Conservation (phyloP, 37 sponge, comb jelly and placozoan species). For the Petrosia ficiformis region DNA sequence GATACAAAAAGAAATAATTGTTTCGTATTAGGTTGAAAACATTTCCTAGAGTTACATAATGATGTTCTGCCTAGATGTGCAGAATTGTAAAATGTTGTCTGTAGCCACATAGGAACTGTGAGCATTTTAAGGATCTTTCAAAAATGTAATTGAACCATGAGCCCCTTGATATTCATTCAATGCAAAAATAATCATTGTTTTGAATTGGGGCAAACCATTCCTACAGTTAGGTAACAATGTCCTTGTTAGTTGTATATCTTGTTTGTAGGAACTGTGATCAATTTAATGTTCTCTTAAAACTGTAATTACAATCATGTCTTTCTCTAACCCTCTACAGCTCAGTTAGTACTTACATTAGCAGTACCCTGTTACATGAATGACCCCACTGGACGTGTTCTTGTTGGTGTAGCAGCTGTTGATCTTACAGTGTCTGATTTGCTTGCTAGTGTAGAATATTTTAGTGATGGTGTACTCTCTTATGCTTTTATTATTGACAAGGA, state of each 20-base stretch:
- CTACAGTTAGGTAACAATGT: too few species aligned
- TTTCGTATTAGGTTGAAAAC: too few species aligned
- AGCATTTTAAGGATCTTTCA: too few species aligned
- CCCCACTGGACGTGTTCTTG: background rate
- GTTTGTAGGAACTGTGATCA: background rate
- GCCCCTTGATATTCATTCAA: too few species aligned
- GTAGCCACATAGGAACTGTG: too few species aligned
- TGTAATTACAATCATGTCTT: background rate
- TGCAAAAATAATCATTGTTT: too few species aligned
- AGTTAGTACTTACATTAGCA: conserved; percentile 10
- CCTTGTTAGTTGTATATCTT: background rate
- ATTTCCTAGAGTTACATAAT: too few species aligned
- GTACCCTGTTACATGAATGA: conserved; percentile 8
- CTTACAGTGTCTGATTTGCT: conserved; percentile 28
- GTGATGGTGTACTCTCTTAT: conserved; percentile 9
- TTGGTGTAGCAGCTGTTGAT: conserved; percentile 40
- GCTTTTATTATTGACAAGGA: conserved; percentile 32
- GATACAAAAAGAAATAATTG: too few species aligned
- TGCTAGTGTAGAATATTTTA: conserved; percentile 33
- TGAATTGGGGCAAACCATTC: too few species aligned
- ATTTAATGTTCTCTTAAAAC: background rate
- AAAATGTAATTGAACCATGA: too few species aligned
- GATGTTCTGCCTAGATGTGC: too few species aligned
- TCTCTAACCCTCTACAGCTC: conserved; percentile 6
- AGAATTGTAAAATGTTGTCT: too few species aligned